These are phyloP conservation scores for Ochotona curzoniae DNA, from an alignment of 2,113 vertebrate genomes.

Conservation along the genomic window DNA sequence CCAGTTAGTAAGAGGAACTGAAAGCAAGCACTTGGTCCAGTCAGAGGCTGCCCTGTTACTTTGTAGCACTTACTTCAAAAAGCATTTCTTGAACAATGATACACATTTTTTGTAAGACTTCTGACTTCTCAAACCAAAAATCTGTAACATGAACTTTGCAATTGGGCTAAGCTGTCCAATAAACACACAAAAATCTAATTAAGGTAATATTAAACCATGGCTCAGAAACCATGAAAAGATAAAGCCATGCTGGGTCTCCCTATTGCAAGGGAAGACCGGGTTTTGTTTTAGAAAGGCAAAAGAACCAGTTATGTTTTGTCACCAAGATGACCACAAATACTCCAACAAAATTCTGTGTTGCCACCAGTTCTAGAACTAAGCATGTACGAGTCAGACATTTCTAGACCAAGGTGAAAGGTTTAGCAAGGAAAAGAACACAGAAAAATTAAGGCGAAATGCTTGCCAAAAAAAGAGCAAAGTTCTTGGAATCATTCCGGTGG, in stretches of 20 bases:
- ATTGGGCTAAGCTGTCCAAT: neutral
- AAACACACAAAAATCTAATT: slow-evolving; percentile 42
- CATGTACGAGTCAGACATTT: slow-evolving; percentile 4
- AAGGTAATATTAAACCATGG: slow-evolving; percentile 9
- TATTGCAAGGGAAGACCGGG: neutral
- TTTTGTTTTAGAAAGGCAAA: slow-evolving; percentile 1
- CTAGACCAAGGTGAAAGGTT: neutral
- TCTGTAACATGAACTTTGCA: neutral
- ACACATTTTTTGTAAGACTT: neutral
- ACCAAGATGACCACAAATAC: neutral
- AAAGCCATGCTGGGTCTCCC: neutral
- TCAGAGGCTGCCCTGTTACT: neutral
- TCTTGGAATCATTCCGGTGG: neutral
- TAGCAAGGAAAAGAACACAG: neutral
- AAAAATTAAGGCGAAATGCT: neutral
- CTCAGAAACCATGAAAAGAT: slow-evolving; percentile 8
- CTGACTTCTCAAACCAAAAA: slow-evolving; percentile 56
- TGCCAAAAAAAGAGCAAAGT: neutral
- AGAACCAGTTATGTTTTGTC: neutral
- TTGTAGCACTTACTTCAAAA: neutral
- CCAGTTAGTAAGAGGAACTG: slow-evolving; percentile 36
- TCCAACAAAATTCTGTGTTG: neutral
- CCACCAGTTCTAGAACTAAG: neutral
- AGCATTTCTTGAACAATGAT: neutral
- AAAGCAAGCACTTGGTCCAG: neutral